Percentiles rank a stretch among this genome's conserved stretches.
These are phyloP conservation scores for Gavialis gangeticus DNA, from an alignment of 2,113 vertebrate genomes.

Conservation along the genomic window DNA sequence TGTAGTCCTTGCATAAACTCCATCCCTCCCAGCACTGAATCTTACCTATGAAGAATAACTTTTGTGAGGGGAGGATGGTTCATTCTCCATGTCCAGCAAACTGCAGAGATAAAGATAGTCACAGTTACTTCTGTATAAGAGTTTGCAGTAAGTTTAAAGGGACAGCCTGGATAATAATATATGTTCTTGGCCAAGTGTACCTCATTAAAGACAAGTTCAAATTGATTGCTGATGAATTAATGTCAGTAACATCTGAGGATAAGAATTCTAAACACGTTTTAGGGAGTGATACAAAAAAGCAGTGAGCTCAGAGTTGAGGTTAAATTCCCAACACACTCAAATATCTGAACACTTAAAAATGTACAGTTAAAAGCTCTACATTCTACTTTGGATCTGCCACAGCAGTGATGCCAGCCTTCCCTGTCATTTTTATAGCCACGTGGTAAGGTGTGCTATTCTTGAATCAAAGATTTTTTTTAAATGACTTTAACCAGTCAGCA, in stretches of 20 bases:
- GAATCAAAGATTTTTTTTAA: neutral
- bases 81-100: neutral
- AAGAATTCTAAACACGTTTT: neutral
- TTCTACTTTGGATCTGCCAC: neutral
- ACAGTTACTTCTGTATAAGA: neutral
- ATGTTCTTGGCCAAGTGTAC: neutral
- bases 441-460: neutral
- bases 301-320: neutral
- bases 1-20: rapidly evolving
- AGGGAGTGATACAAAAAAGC: neutral
- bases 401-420: neutral
- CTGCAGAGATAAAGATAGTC: neutral
- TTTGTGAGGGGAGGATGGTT: neutral
- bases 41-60: neutral
- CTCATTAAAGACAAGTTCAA: neutral
- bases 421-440: neutral
- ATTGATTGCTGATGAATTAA: neutral
- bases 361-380: neutral
- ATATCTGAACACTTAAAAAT: neutral
- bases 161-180: neutral
- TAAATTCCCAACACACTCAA: neutral
- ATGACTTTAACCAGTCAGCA: neutral
- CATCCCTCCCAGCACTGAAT: neutral
- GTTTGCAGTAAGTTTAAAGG: neutral
- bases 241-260: neutral